Evolutionary conservation across 2,888 invertebrate genomes (phyloP).

Genomic region (Epirrhoe alternata): DNA sequence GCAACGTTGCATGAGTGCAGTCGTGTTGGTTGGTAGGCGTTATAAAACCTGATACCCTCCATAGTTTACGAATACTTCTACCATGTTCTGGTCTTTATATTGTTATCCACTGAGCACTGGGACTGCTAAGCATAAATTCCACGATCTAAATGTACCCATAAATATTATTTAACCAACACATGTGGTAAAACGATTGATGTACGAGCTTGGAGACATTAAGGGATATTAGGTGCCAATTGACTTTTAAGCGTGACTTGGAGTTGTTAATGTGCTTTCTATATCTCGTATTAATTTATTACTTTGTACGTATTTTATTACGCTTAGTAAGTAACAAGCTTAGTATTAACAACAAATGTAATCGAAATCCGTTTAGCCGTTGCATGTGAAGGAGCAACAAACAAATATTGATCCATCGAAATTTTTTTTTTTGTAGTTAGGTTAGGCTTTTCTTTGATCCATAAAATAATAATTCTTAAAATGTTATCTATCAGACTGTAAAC

Average conservation of each 20-base stretch:
- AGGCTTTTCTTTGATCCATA: not conserved
- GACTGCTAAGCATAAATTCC: constrained; percentile 5
- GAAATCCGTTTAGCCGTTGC: too few relatives aligned
- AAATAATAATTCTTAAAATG: not conserved
- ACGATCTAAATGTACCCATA: constrained; percentile 12
- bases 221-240: constrained; percentile 26
- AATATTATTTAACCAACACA: constrained; percentile 25
- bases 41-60: not conserved
- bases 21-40: too few relatives aligned
- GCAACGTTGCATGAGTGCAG: too few relatives aligned
- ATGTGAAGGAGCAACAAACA: too few relatives aligned
- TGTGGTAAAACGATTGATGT: constrained; percentile 27
- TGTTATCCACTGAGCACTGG: not conserved
- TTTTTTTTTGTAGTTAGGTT: too few relatives aligned
- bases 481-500: not conserved
- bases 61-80: not conserved
- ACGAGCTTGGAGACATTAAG: constrained; percentile 18
- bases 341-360: too few relatives aligned
- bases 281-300: too few relatives aligned
- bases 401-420: too few relatives aligned
- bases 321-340: not conserved
- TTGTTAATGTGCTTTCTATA: constrained; percentile 14
- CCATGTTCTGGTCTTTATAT: constrained; percentile 1
- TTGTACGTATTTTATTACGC: not conserved
- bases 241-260: constrained; percentile 18